These are phyloP conservation scores for Conops quadrifasciatus DNA, from an alignment of 2,888 invertebrate genomes.

Conservation along the genomic window DNA sequence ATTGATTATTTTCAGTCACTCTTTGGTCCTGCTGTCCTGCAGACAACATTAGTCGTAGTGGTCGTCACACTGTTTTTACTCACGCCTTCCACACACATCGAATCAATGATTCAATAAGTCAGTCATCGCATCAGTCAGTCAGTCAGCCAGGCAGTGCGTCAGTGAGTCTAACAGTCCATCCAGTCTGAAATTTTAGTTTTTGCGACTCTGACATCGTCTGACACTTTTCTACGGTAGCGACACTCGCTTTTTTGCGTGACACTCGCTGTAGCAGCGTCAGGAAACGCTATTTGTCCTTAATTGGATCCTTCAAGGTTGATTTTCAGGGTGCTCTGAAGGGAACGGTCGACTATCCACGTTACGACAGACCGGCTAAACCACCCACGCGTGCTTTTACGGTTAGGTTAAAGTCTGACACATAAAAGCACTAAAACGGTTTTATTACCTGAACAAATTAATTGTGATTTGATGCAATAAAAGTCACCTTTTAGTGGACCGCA, in stretches of 20 bases:
- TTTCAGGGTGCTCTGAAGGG: too few species aligned
- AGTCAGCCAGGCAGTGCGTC: background rate
- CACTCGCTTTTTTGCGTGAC: background rate
- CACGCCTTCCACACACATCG: background rate
- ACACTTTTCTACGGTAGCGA: background rate
- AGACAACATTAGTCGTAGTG: background rate
- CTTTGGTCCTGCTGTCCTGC: background rate
- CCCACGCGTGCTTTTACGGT: too few species aligned
- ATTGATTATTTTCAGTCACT: conserved; percentile 19
- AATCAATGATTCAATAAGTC: background rate
- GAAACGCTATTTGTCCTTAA: background rate
- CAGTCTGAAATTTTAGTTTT: background rate
- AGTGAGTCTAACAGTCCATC: background rate
- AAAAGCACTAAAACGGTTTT: too few species aligned
- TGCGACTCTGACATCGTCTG: background rate
- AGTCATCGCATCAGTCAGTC: background rate
- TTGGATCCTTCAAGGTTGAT: too few species aligned
- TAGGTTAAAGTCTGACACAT: too few species aligned
- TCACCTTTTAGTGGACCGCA: too few species aligned
- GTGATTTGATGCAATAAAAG: too few species aligned
- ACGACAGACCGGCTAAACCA: too few species aligned
- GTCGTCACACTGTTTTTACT: background rate
- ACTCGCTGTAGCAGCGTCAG: background rate
- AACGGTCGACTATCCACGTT: too few species aligned
- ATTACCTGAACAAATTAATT: too few species aligned